Percentiles rank a stretch among this genome's conserved stretches.
Evolutionary conservation across 2,888 invertebrate species (phyloP).

Genomic region (Limnephilus marmoratus): DNA sequence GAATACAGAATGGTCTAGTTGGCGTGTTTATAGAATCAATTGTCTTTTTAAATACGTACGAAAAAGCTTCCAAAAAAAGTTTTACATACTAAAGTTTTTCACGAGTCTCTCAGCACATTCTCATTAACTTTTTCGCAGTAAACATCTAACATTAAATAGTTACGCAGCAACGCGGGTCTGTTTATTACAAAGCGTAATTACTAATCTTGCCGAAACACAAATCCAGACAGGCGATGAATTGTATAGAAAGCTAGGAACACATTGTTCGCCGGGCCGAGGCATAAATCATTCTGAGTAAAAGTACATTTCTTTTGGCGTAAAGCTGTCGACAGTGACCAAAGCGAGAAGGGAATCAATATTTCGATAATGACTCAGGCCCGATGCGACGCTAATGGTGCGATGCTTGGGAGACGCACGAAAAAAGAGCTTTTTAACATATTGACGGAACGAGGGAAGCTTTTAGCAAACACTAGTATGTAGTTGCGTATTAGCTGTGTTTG

Average conservation of each 20-base stretch:
- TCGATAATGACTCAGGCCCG: conserved; percentile 39
- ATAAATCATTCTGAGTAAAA: conserved; percentile 40
- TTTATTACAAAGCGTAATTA: not conserved
- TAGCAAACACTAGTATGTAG: not conserved
- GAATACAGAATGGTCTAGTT: too few species aligned
- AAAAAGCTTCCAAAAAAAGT: too few species aligned
- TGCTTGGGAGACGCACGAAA: conserved; percentile 10
- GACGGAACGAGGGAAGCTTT: not conserved
- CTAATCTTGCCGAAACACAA: not conserved
- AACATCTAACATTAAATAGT: not conserved
- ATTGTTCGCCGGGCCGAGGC: conserved; percentile 21
- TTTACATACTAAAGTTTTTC: not conserved
- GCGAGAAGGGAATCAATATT: conserved; percentile 32
- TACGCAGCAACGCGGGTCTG: not conserved
- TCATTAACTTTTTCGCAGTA: not conserved
- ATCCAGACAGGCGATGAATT: conserved; percentile 23
- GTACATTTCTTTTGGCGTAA: conserved; percentile 30
- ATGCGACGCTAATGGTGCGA: conserved; percentile 32
- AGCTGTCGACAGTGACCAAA: conserved; percentile 36
- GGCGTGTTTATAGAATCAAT: too few species aligned
- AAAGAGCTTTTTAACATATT: conserved; percentile 19
- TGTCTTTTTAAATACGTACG: too few species aligned
- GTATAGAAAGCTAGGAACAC: not conserved
- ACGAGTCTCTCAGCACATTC: not conserved
- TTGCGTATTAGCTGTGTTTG: not conserved